Evolutionary conservation across 2,113 vertebrate genomes (phyloP).

Genomic region (Promerops cafer): DNA sequence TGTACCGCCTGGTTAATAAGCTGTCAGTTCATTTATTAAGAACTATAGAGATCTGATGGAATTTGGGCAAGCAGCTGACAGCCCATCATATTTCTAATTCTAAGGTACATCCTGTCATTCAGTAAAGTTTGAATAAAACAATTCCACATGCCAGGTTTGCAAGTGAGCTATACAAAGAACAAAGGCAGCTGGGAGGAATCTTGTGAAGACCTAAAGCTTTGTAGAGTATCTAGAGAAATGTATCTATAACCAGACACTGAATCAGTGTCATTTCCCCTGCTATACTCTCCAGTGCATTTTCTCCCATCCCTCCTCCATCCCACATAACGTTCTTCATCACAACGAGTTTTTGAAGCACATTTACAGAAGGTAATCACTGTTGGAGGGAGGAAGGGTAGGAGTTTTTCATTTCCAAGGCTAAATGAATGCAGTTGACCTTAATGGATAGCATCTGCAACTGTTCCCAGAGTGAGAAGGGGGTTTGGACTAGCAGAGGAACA

Average conservation of each 20-base stretch:
- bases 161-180: conserved; percentile 30
- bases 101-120: conserved; percentile 29
- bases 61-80: neutral
- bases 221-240: conserved; percentile 50
- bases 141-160: conserved; percentile 8
- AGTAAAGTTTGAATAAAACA: conserved; percentile 48
- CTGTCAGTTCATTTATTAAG: conserved; percentile 51
- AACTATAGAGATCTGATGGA: conserved; percentile 19
- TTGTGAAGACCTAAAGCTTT: conserved; percentile 42
- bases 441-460: conserved; percentile 66
- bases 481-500: neutral
- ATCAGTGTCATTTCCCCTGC: neutral
- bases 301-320: neutral
- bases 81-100: conserved; percentile 41
- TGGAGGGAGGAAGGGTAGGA: neutral
- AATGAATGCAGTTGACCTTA: conserved; percentile 61
- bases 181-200: conserved; percentile 37
- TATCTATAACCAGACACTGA: conserved; percentile 49
- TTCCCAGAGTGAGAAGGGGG: conserved; percentile 22
- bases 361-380: conserved; percentile 59
- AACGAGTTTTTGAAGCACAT: conserved; percentile 43
- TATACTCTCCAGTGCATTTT: neutral
- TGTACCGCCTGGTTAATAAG: conserved; percentile 38
- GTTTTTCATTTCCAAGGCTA: conserved; percentile 57
- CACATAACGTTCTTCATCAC: neutral